Conservation (phyloP, 2,797 vertebrate species). For the Channa striata region DNA sequence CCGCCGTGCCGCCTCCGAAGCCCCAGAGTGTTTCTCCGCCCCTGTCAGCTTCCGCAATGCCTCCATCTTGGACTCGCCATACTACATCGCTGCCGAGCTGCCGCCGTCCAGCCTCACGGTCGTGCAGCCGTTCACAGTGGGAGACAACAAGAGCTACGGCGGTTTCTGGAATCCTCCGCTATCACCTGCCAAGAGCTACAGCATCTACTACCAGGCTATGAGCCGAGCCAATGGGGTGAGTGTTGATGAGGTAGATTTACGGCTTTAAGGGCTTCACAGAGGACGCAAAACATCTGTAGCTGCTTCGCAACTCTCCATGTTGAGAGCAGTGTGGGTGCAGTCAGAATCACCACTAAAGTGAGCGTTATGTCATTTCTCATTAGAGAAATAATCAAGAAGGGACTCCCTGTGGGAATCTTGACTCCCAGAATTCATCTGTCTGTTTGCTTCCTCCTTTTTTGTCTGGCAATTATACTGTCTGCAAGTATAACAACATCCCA, state of each 20-base stretch:
- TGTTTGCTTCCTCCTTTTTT: slow-evolving; percentile 17
- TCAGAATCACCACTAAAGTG: too few relatives aligned
- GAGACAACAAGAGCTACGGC: slow-evolving; percentile 97
- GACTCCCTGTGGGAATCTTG: slow-evolving; percentile 8
- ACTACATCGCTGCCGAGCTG: slow-evolving; percentile 95
- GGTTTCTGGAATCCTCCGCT: slow-evolving; percentile 98
- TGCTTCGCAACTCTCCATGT: too few relatives aligned
- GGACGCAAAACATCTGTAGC: too few relatives aligned
- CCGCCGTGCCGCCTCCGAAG: slow-evolving; percentile 90
- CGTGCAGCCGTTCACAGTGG: slow-evolving; percentile 94
- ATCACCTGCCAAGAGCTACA: slow-evolving; percentile 96
- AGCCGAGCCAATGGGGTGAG: slow-evolving; percentile 97
- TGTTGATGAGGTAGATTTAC: slow-evolving; percentile 27
- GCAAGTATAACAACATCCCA: slow-evolving; percentile 22
- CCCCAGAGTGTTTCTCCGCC: slow-evolving; percentile 90
- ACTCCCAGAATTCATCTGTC: slow-evolving; percentile 40
- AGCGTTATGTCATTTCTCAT: background rate
- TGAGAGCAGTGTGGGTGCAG: too few relatives aligned
- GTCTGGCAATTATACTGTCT: slow-evolving; percentile 33
- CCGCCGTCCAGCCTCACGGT: slow-evolving; percentile 91
- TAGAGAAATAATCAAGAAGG: background rate
- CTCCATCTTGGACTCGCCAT: slow-evolving; percentile 88
- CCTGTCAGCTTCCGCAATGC: slow-evolving; percentile 94
- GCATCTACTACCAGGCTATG: slow-evolving; percentile 97
- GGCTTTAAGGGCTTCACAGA: too few relatives aligned